These are phyloP conservation scores for Tetragnatha versicolor DNA, from an alignment of 1,140 invertebrate species.

Conservation along the genomic window DNA sequence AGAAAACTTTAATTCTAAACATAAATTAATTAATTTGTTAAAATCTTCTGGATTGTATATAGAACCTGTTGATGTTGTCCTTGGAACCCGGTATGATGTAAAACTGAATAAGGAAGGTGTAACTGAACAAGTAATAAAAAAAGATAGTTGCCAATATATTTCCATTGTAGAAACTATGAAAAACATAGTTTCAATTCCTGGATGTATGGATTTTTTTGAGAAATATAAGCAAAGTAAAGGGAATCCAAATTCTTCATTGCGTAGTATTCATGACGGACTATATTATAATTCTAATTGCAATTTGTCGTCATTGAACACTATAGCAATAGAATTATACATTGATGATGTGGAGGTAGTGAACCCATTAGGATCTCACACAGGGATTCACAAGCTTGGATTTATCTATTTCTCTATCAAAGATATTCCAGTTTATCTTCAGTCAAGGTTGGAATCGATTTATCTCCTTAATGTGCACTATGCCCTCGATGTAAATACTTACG, in stretches of 20 bases:
- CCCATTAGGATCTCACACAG: constrained; percentile 2
- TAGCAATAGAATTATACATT: constrained; percentile 12
- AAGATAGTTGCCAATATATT: constrained; percentile 1
- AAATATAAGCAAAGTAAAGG: not conserved
- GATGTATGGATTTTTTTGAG: not conserved
- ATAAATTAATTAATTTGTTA: constrained; percentile 4
- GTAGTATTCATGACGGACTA: constrained; percentile 6
- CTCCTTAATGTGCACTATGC: constrained; percentile 8
- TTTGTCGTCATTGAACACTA: not conserved
- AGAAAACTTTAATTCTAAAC: not conserved
- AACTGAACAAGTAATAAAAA: not conserved
- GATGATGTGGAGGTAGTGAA: constrained; percentile 9
- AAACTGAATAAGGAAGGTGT: constrained; percentile 1
- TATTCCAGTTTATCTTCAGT: constrained; percentile 3
- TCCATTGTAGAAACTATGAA: not conserved
- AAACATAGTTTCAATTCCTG: not conserved
- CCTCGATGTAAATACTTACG: constrained; percentile 9
- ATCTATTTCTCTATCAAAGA: constrained; percentile 18
- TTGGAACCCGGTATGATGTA: not conserved
- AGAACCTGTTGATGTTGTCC: not conserved
- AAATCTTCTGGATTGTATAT: not conserved
- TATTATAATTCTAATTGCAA: not conserved
- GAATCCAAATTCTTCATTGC: not conserved
- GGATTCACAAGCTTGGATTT: constrained; percentile 11
- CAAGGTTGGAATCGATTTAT: not conserved